Base-by-base conservation (phyloP, 2,888 invertebrate genomes). In the Andrena hattorfiana region DNA sequence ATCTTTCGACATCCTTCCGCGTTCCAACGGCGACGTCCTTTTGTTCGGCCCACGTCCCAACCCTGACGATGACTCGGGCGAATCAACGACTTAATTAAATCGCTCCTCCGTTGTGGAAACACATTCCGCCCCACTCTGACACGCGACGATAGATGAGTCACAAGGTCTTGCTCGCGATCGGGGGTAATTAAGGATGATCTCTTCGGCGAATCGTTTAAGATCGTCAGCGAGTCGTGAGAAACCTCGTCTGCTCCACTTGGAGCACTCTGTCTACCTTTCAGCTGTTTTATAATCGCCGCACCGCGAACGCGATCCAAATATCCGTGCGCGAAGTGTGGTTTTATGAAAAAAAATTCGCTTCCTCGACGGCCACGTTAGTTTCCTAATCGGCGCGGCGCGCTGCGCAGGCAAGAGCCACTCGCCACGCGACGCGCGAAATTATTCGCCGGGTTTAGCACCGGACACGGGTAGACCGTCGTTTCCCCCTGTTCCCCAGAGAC, bases 21-120 rank as follows among this genome's bases (percentile, higher is more conserved):
- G 82, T 87, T 87, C 86, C 86, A 48, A 8, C 23, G 51, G 51
- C 63, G 76, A 67, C 86, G 84, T 86, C 81, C 85, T 83, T 86
- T 87, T 87, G 86, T 84, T 79, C 82, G 48, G n/a, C 86, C 85
- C 85, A 87, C 86, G 80, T 84, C 59, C 59, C 80, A 70, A 72
- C 84, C 71, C 81, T 54, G 81, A 81, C 85, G 81, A 77, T 85
- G 85, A 85, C 87, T 87, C 80, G 83, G 28, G 66, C 35, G 32
- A 83, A 77, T 62, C 77, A 60, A 88, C 81, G 80, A 82, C 84
- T 87, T 83, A 85, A 87, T 87, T 88, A 86, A 88, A 76, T 86
- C 81, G 73, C 62, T 63, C 62, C 74, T 48, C 49, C 54, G 69
- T 70, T 66, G 62, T 63, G 82, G 85, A 59, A 51, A 70, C 67